These are phyloP conservation scores for Excalfactoria chinensis DNA, from an alignment of 2,113 vertebrate genomes.

Conservation along the genomic window DNA sequence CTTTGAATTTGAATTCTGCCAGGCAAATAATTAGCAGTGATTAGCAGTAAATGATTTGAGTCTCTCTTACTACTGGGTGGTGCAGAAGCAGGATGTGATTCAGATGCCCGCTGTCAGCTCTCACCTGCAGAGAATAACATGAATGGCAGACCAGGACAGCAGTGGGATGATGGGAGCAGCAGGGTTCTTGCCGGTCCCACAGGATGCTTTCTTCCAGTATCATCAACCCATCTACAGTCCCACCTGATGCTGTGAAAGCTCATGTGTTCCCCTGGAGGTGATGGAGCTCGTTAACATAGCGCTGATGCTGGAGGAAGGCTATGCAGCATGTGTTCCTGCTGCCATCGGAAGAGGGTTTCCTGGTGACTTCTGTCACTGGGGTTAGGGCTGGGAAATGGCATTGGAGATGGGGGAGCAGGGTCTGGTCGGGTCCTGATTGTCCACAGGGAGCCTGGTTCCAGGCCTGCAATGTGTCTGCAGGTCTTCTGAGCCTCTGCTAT, in stretches of 20 bases:
- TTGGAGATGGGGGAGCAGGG: background rate
- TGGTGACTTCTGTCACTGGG: fast-evolving
- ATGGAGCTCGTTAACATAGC: background rate
- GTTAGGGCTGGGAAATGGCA: fast-evolving
- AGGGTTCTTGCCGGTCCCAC: background rate
- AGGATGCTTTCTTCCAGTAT: background rate
- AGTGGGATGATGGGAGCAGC: background rate
- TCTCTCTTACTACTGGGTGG: background rate
- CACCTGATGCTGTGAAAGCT: background rate
- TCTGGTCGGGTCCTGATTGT: background rate
- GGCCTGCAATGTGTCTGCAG: background rate
- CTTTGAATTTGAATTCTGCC: background rate
- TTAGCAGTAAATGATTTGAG: background rate
- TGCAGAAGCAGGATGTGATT: background rate
- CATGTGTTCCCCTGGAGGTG: background rate
- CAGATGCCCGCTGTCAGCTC: background rate
- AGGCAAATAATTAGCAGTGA: background rate
- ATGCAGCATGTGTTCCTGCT: background rate
- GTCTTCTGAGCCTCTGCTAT: background rate
- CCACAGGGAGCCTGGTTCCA: background rate
- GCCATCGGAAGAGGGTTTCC: background rate
- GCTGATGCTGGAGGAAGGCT: background rate
- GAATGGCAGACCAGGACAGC: background rate
- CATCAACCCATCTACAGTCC: background rate
- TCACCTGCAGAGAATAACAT: background rate